A percentile compares a stretch with the other conserved stretches of the same genome.
phyloP scores from a whole-genome alignment of 2,888 invertebrate species.

The Philonicus albiceps region DNA sequence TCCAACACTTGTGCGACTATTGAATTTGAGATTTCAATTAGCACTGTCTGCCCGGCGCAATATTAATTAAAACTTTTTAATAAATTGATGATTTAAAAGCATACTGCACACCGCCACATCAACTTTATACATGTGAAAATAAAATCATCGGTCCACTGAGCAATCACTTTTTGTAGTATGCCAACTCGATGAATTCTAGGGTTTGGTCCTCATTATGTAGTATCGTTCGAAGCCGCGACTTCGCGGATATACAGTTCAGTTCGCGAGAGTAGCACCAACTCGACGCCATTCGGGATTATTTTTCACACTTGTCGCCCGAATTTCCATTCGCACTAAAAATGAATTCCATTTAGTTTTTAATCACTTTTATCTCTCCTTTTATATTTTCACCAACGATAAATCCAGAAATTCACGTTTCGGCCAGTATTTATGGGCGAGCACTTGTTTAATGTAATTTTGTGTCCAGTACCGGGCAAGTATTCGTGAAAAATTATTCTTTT shows the following conservation, averaged over 20 bases:
- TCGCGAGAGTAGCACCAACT: not conserved
- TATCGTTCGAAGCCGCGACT: not conserved
- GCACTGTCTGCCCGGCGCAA: not conserved
- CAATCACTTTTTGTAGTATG: not conserved
- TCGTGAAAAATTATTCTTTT: not conserved
- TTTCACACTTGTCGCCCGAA: constrained; percentile 4
- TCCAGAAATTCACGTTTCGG: not conserved
- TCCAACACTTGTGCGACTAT: not conserved
- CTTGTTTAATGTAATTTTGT: constrained; percentile 18
- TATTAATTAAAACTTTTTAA: constrained; percentile 4
- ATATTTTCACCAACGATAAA: not conserved
- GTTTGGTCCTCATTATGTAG: not conserved
- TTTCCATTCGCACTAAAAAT: not conserved
- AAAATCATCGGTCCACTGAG: not conserved
- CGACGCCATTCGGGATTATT: not conserved
- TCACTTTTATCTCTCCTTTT: constrained; percentile 6
- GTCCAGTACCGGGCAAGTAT: not conserved
- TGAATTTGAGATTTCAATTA: constrained; percentile 8
- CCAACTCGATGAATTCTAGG: not conserved
- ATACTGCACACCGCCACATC: not conserved
- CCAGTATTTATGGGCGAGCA: not conserved
- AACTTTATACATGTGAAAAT: not conserved
- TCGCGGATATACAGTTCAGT: not conserved
- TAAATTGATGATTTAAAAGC: constrained; percentile 10
- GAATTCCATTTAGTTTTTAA: constrained; percentile 20